A percentile compares a stretch with the other conserved stretches of the same genome.
Evolutionary conservation across 2,888 invertebrate species (phyloP).

Genomic region (Esperia sulphurella): DNA sequence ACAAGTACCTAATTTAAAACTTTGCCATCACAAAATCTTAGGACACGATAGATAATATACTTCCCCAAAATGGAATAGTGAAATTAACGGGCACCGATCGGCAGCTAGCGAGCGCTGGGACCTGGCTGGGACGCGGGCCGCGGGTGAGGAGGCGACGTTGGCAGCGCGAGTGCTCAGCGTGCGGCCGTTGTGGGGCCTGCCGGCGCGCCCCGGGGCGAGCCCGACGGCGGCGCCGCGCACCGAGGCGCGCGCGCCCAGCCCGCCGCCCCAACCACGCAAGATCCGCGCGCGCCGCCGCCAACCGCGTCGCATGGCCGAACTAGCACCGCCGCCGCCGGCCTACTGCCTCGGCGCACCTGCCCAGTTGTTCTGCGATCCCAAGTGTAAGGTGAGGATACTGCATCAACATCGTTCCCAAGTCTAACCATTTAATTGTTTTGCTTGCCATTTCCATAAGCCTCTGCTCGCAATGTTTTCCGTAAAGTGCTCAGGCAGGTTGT

Average conservation of each 20-base stretch:
- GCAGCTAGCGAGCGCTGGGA: constrained; percentile 77
- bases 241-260: constrained; percentile 36
- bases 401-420: no score
- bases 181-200: constrained; percentile 43
- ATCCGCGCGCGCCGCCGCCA: constrained; percentile 63
- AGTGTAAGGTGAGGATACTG: constrained; percentile 56
- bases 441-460: no score
- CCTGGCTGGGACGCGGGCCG: constrained; percentile 50
- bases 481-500: no score
- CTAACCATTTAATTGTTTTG: no score
- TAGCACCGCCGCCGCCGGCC: constrained; percentile 52
- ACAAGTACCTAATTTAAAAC: no score
- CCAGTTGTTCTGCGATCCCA: constrained; percentile 63
- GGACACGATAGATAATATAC: no score
- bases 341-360: constrained; percentile 59
- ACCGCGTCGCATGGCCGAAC: constrained; percentile 45
- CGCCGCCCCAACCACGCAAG: constrained; percentile 54
- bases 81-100: constrained; percentile 66
- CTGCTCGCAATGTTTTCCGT: no score
- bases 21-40: no score
- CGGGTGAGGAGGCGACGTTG: constrained; percentile 51
- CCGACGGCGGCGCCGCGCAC: constrained; percentile 10
- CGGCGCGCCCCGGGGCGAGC: constrained; percentile 13
- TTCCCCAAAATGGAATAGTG: background rate
- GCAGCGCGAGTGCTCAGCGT: constrained; percentile 52